Conservation (phyloP, 1,140 invertebrate genomes). For the Drosophila bocqueti region DNA sequence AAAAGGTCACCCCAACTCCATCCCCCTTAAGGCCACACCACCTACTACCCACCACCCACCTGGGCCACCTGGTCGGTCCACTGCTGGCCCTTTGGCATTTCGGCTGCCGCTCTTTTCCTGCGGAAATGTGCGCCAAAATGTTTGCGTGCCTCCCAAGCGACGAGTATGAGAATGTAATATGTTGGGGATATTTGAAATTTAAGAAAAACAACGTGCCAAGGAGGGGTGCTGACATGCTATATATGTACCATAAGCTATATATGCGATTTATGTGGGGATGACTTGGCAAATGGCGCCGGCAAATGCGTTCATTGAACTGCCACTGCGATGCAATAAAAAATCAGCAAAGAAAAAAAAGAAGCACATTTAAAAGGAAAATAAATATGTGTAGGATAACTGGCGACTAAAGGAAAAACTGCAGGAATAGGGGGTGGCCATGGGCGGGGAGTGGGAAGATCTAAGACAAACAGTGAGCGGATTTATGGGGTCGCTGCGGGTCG, state of each 20-base stretch:
- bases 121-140: constrained; percentile 81
- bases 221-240: constrained; percentile 4
- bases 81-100: constrained; percentile 70
- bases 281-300: constrained; percentile 73
- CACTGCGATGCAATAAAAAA: constrained; percentile 76
- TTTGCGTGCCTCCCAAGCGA: constrained; percentile 58
- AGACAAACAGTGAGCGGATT: constrained; percentile 72
- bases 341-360: constrained; percentile 46
- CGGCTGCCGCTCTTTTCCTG: constrained; percentile 69
- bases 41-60: constrained; percentile 8
- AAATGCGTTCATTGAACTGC: constrained; percentile 82
- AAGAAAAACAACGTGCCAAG: constrained; percentile 55
- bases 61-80: constrained; percentile 25
- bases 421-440: not conserved
- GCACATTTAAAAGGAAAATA: constrained; percentile 61
- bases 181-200: constrained; percentile 75
- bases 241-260: not conserved
- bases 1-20: constrained; percentile 28
- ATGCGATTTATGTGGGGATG: constrained; percentile 9
- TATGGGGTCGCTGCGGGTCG: constrained; percentile 55
- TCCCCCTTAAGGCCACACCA: too few relatives aligned
- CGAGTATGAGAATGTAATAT: constrained; percentile 58
- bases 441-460: constrained; percentile 45
- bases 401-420: constrained; percentile 29
- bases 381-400: constrained; percentile 63